phyloP scores from a whole-genome alignment of 2,113 vertebrate genomes.

The Sylvilagus bachmani region DNA sequence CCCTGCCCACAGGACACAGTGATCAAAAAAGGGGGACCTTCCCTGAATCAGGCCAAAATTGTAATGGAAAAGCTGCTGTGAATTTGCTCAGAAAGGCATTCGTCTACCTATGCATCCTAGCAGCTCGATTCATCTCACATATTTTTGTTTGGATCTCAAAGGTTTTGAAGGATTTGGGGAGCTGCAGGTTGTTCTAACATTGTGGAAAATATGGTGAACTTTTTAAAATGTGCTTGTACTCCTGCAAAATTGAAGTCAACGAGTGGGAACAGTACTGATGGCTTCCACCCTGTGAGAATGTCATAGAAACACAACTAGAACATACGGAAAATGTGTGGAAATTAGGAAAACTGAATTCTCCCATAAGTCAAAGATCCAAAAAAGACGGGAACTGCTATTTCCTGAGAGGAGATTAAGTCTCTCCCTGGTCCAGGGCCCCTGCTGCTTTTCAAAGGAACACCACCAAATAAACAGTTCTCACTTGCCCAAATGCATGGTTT shows the following conservation, averaged over 20 bases:
- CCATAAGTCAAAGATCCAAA: neutral
- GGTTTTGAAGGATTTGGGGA: neutral
- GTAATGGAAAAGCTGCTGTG: neutral
- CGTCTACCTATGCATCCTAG: neutral
- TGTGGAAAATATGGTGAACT: neutral
- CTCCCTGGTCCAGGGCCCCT: neutral
- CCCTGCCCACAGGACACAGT: neutral
- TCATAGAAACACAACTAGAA: neutral
- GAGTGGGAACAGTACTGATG: neutral
- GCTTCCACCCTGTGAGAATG: neutral
- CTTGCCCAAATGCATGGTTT: neutral
- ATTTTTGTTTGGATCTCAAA: neutral
- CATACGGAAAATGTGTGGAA: neutral
- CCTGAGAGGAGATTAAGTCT: neutral
- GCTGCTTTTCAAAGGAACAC: neutral
- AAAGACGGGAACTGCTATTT: neutral
- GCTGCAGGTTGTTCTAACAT: neutral
- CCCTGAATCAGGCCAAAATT: neutral
- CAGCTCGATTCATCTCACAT: neutral
- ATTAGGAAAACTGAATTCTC: neutral
- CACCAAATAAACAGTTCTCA: neutral
- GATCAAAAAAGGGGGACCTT: neutral
- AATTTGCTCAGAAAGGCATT: neutral
- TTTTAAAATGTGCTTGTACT: neutral
- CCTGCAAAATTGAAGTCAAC: neutral